These are phyloP conservation scores for Decapterus maruadsi DNA, from an alignment of 2,797 vertebrate genomes.

Conservation along the genomic window DNA sequence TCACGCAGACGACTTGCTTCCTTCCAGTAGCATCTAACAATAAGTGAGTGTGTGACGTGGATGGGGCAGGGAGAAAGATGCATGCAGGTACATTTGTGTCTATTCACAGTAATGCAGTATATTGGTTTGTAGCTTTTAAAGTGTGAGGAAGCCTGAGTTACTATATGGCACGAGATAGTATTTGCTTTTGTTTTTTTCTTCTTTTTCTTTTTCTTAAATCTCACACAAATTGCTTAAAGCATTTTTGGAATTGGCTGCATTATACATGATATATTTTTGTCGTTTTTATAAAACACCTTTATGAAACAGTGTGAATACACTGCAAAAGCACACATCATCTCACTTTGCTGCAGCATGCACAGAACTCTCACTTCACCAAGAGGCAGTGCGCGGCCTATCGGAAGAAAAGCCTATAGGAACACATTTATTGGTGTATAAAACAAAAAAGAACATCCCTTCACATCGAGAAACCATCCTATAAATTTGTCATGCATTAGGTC, in stretches of 20 bases:
- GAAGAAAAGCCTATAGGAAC: constrained; percentile 44
- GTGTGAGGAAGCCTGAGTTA: constrained; percentile 64
- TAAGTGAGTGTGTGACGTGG: constrained; percentile 34
- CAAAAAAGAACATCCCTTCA: constrained; percentile 46
- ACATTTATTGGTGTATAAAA: constrained; percentile 59
- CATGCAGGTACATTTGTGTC: constrained; percentile 65
- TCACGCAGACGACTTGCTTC: constrained; percentile 48
- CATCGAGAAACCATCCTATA: constrained; percentile 63
- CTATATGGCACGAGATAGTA: constrained; percentile 58
- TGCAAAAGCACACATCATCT: constrained; percentile 65
- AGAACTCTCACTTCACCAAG: constrained; percentile 46
- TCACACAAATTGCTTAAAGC: constrained; percentile 61
- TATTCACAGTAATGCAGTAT: constrained; percentile 68
- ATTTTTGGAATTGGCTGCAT: constrained; percentile 47
- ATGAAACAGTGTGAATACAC: constrained; percentile 65
- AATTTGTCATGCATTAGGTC: constrained; percentile 74
- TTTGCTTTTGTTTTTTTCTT: constrained; percentile 38
- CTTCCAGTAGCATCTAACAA: constrained; percentile 39
- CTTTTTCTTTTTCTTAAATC: background rate
- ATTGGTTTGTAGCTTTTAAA: constrained; percentile 69
- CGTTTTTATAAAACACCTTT: constrained; percentile 60
- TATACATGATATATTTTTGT: constrained; percentile 51
- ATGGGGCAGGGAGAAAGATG: constrained; percentile 33
- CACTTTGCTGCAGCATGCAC: constrained; percentile 81
- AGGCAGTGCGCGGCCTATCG: constrained; percentile 25